These are phyloP conservation scores for Limonius californicus DNA, from an alignment of 1,140 invertebrate species.

Conservation along the genomic window DNA sequence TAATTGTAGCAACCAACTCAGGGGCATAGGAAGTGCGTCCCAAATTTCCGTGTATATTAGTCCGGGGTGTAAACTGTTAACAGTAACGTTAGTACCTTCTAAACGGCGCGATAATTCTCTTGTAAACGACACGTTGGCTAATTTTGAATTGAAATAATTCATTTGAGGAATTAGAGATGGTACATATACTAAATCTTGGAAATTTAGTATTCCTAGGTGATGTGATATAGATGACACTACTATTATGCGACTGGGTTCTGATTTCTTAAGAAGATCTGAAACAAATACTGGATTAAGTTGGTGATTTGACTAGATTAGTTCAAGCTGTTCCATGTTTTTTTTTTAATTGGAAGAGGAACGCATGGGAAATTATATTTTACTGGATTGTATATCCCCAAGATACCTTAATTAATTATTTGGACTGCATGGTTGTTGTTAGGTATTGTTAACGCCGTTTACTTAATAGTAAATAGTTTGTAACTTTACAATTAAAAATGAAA, in stretches of 20 bases:
- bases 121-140: conserved; percentile 85
- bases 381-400: too few species aligned
- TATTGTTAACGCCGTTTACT: too few species aligned
- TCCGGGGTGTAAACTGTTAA: conserved; percentile 84
- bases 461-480: too few species aligned
- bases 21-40: conserved; percentile 68
- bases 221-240: background rate
- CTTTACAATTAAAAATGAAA: too few species aligned
- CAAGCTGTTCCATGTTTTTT: too few species aligned
- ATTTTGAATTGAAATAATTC: conserved; percentile 63
- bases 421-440: too few species aligned
- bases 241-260: conserved; percentile 1
- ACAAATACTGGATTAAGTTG: too few species aligned
- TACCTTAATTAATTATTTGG: too few species aligned
- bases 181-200: background rate
- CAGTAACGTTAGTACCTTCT: conserved; percentile 69
- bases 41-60: conserved; percentile 77
- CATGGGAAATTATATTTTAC: too few species aligned
- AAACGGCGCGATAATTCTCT: conserved; percentile 69
- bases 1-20: conserved; percentile 53
- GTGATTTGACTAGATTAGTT: too few species aligned
- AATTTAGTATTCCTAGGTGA: background rate
- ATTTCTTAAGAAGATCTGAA: conserved; percentile 10
- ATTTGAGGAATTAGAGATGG: conserved; percentile 59
- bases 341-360: too few species aligned